phyloP scores from a whole-genome alignment of 2,113 vertebrate genomes.

The Bungarus multicinctus region DNA sequence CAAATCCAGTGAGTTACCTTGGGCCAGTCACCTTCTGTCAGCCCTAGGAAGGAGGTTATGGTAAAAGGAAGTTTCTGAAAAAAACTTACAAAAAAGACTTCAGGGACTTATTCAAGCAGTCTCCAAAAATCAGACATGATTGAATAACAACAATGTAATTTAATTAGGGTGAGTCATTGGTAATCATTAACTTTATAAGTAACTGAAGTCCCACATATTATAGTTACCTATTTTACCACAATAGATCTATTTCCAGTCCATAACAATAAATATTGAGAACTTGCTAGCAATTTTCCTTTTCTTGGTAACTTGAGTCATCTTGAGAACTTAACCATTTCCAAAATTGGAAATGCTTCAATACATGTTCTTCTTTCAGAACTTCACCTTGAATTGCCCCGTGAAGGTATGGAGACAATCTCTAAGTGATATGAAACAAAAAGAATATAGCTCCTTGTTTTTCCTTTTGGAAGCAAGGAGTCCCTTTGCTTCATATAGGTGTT shows the following conservation, averaged over 20 bases:
- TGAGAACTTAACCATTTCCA: background rate
- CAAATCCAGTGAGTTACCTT: too few relatives aligned
- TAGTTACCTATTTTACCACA: background rate
- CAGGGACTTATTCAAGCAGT: too few relatives aligned
- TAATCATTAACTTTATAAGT: background rate
- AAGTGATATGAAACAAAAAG: background rate
- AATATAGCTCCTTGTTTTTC: background rate
- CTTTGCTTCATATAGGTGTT: background rate
- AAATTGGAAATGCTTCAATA: background rate
- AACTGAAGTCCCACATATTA: background rate
- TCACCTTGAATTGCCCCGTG: background rate
- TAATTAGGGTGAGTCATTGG: background rate
- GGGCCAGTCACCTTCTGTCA: too few relatives aligned
- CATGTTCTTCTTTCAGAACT: background rate
- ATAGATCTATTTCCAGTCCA: background rate
- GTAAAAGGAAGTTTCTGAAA: too few relatives aligned
- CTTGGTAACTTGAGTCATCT: background rate
- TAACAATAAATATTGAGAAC: background rate
- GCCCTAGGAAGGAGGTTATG: too few relatives aligned
- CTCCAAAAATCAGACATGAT: too few relatives aligned
- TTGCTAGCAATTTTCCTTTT: background rate
- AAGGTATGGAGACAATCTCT: background rate
- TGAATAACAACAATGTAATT: too few relatives aligned
- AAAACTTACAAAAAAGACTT: too few relatives aligned
- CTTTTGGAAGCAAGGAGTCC: background rate